Evolutionary conservation across 2,113 vertebrate species (phyloP), one percentile per base, ranked within the genome.

Genomic region (Rattus rattus): DNA sequence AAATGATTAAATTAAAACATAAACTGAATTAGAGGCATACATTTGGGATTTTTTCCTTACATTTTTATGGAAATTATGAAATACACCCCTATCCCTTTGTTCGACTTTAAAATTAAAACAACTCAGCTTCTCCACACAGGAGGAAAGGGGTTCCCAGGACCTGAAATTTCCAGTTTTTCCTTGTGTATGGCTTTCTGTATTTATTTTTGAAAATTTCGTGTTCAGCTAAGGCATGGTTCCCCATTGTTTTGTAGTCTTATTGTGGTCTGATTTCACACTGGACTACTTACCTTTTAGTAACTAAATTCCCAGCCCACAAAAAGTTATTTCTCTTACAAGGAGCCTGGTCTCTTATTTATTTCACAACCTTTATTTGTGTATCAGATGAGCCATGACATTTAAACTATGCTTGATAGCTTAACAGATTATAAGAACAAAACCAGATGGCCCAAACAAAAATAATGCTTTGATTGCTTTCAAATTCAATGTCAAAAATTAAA

Each of bases 381-480:
- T 92, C 95, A 98, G 97, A 97, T 97, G 98, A 98, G 97, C 97
- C 95, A 85, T 97, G 95, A 97, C 97, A 96, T 96, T 96, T 96
- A 97, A 98, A 97, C 96, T 97, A 96, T 96, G 94, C 91, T 88
- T 97, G 95, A 97, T 96, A 98, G 95, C 92, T 98, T 98, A 98
- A 97, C 96, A 97, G 97, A 98, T 98, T 97, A 96, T 96, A 97
- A 97, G 96, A 97, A 98, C 92, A 97, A 97, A 96, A 97, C 96
- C 96, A 97, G 97, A 97, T 96, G 97, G 97, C 89, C 95, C 93
- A 96, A 97, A 97, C 90, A 97, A 97, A 97, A 97, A 97, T 97
- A 96, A 97, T 96, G 88, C 96, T 97, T 97, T 96, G 96, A 97
- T 96, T 97, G 92, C 95, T 97, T 98, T 97, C 94, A 97, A 97